Evolutionary conservation across 2,113 vertebrate genomes (phyloP).

Genomic region (Hippocampus zosterae): DNA sequence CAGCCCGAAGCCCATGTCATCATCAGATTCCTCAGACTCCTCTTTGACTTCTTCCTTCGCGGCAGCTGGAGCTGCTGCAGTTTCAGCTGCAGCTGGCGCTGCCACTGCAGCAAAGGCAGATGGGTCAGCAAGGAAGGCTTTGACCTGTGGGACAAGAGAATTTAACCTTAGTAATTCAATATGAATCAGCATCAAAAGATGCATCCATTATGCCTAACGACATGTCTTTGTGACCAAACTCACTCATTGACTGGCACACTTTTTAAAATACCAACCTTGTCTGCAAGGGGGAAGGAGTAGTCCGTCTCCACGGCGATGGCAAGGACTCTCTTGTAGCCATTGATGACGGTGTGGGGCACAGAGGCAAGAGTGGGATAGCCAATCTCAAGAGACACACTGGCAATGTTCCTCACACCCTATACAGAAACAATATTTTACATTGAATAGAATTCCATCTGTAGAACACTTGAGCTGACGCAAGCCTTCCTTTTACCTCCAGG

Average conservation of each 20-base stretch:
- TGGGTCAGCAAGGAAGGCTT: conserved; percentile 93
- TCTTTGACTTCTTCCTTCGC: conserved; percentile 79
- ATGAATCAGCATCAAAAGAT: no score
- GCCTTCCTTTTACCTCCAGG: conserved; percentile 78
- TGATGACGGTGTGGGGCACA: conserved; percentile 90
- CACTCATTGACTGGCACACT: neutral
- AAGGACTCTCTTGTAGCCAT: conserved; percentile 92
- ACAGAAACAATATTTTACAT: neutral
- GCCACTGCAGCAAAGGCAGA: conserved; percentile 81
- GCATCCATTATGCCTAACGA: neutral
- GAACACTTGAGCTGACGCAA: neutral
- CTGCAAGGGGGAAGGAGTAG: conserved; percentile 93
- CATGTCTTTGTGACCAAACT: neutral
- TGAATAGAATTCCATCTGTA: neutral
- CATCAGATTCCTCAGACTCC: conserved; percentile 91
- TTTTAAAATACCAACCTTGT: conserved; percentile 79
- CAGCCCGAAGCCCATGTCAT: conserved; percentile 95
- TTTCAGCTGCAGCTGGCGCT: conserved; percentile 67
- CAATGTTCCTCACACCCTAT: conserved; percentile 97
- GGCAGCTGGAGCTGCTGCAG: conserved; percentile 73
- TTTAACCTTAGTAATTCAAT: neutral
- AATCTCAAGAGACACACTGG: conserved; percentile 93
- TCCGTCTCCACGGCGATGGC: conserved; percentile 92
- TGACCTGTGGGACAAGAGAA: conserved; percentile 68
- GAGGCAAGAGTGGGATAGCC: conserved; percentile 97